These are phyloP conservation scores for Nomada ferruginata DNA, from an alignment of 2,888 invertebrate species.

Conservation along the genomic window DNA sequence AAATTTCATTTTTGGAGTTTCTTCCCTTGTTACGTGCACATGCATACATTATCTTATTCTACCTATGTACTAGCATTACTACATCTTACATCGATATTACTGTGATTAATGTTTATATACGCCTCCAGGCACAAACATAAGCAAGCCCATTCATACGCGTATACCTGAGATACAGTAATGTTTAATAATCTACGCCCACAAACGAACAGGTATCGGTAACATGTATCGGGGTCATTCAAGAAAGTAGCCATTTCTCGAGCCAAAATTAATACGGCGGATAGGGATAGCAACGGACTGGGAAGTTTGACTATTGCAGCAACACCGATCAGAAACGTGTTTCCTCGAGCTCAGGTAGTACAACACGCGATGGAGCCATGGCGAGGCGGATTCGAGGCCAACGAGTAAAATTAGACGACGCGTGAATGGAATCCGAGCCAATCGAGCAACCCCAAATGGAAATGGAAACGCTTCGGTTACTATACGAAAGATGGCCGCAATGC, in stretches of 20 bases:
- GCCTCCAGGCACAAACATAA: not conserved
- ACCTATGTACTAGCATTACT: not conserved
- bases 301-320: conserved; percentile 8
- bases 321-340: conserved; percentile 36
- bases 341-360: conserved; percentile 52
- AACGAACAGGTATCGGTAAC: no score
- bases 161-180: not conserved
- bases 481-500: conserved; percentile 76
- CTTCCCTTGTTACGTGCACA: not conserved
- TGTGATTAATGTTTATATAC: not conserved
- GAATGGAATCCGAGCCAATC: conserved; percentile 68
- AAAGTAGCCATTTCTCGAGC: conserved; percentile 6
- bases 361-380: conserved; percentile 55
- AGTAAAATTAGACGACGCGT: conserved; percentile 70
- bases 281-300: not conserved
- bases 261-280: no score
- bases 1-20: no score
- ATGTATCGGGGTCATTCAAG: not conserved
- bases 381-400: conserved; percentile 67
- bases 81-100: not conserved
- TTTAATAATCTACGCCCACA: not conserved
- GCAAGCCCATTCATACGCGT: not conserved
- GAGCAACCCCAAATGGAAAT: conserved; percentile 68
- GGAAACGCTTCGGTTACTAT: conserved; percentile 60
- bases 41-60: not conserved